Evolutionary conservation across 2,888 invertebrate genomes (phyloP).

Genomic region (Torymus auratus): DNA sequence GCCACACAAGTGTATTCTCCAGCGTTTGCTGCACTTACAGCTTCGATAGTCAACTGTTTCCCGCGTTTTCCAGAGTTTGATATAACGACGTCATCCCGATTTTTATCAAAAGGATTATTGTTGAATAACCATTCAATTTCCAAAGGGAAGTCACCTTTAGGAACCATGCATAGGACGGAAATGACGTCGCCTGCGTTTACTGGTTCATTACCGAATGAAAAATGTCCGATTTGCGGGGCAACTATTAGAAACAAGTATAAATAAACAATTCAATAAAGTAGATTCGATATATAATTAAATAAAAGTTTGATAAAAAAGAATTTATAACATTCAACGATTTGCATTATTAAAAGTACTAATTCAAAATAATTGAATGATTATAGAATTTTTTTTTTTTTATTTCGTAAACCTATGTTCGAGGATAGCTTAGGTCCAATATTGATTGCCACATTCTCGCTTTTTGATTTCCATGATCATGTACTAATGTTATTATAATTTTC

Average conservation of each 20-base stretch:
- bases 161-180: conserved; percentile 79
- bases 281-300: no score
- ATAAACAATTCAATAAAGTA: no score
- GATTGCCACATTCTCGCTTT: no score
- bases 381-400: no score
- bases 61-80: conserved; percentile 74
- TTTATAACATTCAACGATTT: no score
- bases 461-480: no score
- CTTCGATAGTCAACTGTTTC: conserved; percentile 78
- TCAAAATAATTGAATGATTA: no score
- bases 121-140: conserved; percentile 87
- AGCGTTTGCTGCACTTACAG: conserved; percentile 78
- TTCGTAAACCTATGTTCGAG: no score
- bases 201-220: conserved; percentile 86
- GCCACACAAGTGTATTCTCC: conserved; percentile 80
- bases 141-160: conserved; percentile 85
- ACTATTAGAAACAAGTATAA: conserved; percentile 72
- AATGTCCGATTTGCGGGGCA: conserved; percentile 87
- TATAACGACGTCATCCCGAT: conserved; percentile 65
- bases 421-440: no score
- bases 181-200: conserved; percentile 83
- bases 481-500: no score
- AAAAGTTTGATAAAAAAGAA: no score
- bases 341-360: no score
- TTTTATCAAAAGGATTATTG: conserved; percentile 78